Evolutionary conservation across 1,140 invertebrate species (phyloP), one percentile per base, ranked within the genome.

Genomic region (Papilio machaon): DNA sequence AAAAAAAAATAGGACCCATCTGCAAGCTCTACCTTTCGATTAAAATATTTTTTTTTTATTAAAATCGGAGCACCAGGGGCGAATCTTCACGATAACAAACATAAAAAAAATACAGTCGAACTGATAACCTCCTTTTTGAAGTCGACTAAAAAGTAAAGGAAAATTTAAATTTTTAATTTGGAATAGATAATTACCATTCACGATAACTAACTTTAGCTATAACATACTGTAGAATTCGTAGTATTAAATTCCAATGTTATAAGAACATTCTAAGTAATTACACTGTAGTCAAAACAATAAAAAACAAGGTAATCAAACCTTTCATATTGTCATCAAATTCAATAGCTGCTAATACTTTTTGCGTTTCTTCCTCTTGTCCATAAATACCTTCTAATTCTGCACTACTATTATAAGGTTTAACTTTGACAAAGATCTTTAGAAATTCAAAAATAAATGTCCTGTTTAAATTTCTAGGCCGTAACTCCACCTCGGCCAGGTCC

Each of bases 311-410:
- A 76, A 49, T 10, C 88, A 73, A 30, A 94, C 93, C 91, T 79
- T 83, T 81, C 19, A 93, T 84, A 7, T 73, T 52, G 78, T 94
- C 92, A 81, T 91, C 87, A 81, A 94, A 94, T 84, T 94, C 87
- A 17, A 94, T 86, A 3, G 89, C 93, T 43, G 90, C 91, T 73
- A 94, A 80, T 19, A 94, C 87, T 73, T 83, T 79, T 47, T 91
- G 86, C n/a, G 88, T 91, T n/a, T 80, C 83, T 78, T 84, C 81
- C 81, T 94, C 92, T 23, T 88, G 77, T 2, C 75, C 64, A 81
- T 94, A 94, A 76, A 94, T 85, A 9, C 85, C 79, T 87, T 84
- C 89, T 8, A 94, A 73, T 46, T 89, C 86, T 49, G 81, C 54
- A 64, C 92, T 93, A 58, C 67, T 90, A 23, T 90, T 86, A 73